Evolutionary conservation across 2,888 invertebrate species (phyloP).

Genomic region (Acleris holmiana): DNA sequence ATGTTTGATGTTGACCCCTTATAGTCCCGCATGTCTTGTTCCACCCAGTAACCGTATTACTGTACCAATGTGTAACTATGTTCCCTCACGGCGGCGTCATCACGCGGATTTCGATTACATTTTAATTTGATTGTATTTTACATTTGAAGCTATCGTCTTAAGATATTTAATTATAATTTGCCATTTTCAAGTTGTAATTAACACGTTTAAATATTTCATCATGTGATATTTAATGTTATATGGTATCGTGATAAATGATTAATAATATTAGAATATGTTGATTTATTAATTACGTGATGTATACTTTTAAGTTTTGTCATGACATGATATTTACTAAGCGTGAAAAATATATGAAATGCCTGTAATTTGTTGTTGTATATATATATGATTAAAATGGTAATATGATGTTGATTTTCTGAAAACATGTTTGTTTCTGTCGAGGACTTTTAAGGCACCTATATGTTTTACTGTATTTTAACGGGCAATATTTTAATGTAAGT

Average conservation of each 20-base stretch:
- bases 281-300: conserved; percentile 40
- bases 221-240: conserved; percentile 84
- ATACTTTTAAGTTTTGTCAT: conserved; percentile 53
- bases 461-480: conserved; percentile 20
- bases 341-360: conserved; percentile 46
- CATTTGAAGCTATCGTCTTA: conserved; percentile 50
- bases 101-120: conserved; percentile 13
- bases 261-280: conserved; percentile 50
- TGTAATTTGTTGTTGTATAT: conserved; percentile 70
- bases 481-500: conserved; percentile 11
- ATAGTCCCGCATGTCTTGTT: not conserved
- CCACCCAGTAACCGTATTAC: not conserved
- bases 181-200: conserved; percentile 68
- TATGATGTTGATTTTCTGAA: conserved; percentile 27
- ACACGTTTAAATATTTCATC: conserved; percentile 71
- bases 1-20: not conserved
- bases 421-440: conserved; percentile 11
- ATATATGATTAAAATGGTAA: conserved; percentile 46
- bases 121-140: conserved; percentile 49
- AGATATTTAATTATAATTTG: conserved; percentile 61
- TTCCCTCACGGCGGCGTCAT: conserved; percentile 9
- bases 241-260: conserved; percentile 76
- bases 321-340: conserved; percentile 59
- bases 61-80: not conserved
- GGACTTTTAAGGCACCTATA: conserved; percentile 21